Evolutionary conservation across 2,888 invertebrate genomes (phyloP).

Genomic region (Polydrusus cervinus): DNA sequence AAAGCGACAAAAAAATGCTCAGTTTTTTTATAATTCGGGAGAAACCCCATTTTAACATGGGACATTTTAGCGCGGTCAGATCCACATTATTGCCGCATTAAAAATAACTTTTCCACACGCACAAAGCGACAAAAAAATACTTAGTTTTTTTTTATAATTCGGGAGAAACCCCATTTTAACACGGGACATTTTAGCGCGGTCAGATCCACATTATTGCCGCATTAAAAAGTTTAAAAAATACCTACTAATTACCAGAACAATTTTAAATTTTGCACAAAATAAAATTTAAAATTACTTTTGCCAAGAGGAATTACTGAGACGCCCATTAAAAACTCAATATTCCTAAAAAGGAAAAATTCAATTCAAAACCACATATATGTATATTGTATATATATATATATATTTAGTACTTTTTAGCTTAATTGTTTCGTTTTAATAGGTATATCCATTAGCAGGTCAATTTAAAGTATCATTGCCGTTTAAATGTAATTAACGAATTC

Average conservation of each 20-base stretch:
- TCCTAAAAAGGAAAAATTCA: slow-evolving; percentile 13
- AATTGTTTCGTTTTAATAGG: slow-evolving; percentile 6
- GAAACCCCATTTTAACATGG: too few species aligned
- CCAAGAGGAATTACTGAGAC: neutral
- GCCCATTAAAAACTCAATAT: neutral
- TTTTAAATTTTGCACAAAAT: neutral
- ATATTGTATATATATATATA: slow-evolving; percentile 1
- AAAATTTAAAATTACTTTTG: neutral
- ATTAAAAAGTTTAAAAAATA: neutral
- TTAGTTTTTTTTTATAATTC: too few species aligned
- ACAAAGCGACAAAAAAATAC: too few species aligned
- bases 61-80: too few species aligned
- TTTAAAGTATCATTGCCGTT: slow-evolving; percentile 27
- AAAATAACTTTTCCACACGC: too few species aligned
- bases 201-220: too few species aligned
- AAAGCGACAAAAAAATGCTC: too few species aligned
- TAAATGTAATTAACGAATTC: slow-evolving; percentile 37
- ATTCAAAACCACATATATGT: neutral
- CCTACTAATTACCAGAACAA: neutral
- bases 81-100: too few species aligned
- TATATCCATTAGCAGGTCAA: slow-evolving; percentile 16
- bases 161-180: too few species aligned
- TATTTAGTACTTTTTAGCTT: slow-evolving; percentile 7
- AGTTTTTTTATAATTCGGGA: too few species aligned
- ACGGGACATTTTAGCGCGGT: too few species aligned